Conservation (phyloP, 2,888 invertebrate genomes). For the Halocaridina rubra region DNA sequence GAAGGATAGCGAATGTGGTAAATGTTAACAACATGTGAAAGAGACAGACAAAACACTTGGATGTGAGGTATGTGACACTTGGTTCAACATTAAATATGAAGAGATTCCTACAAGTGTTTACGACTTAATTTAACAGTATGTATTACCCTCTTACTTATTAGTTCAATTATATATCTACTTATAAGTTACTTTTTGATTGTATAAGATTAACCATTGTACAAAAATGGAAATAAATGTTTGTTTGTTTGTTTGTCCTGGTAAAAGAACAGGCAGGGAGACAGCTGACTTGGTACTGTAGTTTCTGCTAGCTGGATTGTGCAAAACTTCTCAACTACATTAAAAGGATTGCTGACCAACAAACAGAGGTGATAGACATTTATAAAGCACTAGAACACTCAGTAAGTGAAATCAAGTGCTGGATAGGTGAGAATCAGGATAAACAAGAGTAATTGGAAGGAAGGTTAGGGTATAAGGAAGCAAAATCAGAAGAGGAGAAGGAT, state of each 20-base stretch:
- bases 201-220: no score
- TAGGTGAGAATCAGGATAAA: slow-evolving; percentile 1
- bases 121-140: no score
- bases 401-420: background rate
- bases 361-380: background rate
- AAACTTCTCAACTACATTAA: slow-evolving; percentile 5
- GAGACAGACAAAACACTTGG: background rate
- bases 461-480: background rate
- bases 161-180: no score
- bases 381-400: background rate
- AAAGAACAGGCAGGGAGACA: slow-evolving; percentile 7
- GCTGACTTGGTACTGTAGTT: slow-evolving; percentile 17
- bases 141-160: no score
- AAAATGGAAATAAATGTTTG: no score
- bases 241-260: background rate
- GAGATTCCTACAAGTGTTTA: background rate
- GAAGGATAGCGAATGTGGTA: background rate
- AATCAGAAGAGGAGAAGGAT: background rate
- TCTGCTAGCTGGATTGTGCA: background rate
- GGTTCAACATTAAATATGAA: no score
- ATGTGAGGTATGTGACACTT: no score
- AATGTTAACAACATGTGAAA: slow-evolving; percentile 4
- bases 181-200: no score
- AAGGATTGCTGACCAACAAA: slow-evolving; percentile 1
- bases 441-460: background rate